Evolutionary conservation across 2,113 vertebrate genomes (phyloP), one percentile per base, ranked within the genome.

Genomic region (Scophthalmus maximus): DNA sequence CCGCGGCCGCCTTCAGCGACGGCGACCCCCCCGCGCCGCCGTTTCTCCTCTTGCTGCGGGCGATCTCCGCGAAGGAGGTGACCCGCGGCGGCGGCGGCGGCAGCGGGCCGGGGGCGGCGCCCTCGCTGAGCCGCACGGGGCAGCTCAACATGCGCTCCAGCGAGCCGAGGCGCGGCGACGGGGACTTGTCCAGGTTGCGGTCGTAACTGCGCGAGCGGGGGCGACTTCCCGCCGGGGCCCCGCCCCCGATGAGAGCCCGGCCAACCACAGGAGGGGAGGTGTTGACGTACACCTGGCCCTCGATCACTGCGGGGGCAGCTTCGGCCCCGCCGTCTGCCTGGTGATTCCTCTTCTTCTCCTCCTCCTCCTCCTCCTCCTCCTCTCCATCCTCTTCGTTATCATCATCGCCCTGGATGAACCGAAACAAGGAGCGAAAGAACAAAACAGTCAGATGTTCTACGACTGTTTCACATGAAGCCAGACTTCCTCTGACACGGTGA

Each of bases 101-200:
- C 0, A 91, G 85, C 8, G 91, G 82, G 18, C 88, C 70, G 1
- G 83, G 86, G 29, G 73, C 56, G 6, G 85, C 71, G 29, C 94
- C 92, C 49, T 98, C 96, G 34, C 97, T 98, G 60, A 99, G 92
- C 56, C 96, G 94, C 11, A 98, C 94, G 0, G 97, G 98, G 78
- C 98, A 99, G 89, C 98, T 99, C 79, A 98, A 81, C 97, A 99
- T 97, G 46, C 96, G 95, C 82, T 99, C 97, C 86, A 98, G 83
- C 0, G 97, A 96, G 5, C 96, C 96, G 47, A 97, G 87, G 4
- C 94, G 92, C 8, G 87, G 86, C 0, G 93, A 66, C 1, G 95
- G 95, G 53, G 94, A 95, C 76, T 93, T 94, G 76, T 96, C 95
- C 56, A 99, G 93, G 89, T 95, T 94, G 62, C 96, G 97, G n/a